Conservation (phyloP, 2,888 invertebrate genomes). For the Tenthredo mesomela region DNA sequence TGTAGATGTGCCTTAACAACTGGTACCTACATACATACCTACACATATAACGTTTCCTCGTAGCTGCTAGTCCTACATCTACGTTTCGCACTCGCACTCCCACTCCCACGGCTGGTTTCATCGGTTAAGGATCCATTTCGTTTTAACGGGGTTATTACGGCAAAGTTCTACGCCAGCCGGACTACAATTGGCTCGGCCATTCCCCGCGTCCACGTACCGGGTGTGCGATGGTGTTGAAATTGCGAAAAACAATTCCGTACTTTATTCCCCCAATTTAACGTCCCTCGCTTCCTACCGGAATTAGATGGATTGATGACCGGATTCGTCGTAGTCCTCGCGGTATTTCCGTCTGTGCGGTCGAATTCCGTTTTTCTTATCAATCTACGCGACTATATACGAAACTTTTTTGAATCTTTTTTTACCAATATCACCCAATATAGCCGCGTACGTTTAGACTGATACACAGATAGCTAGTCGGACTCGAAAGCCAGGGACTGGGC, state of each 20-base stretch:
- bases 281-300: not conserved
- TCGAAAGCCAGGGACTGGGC: not conserved
- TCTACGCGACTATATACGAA: not conserved
- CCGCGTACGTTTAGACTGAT: not conserved
- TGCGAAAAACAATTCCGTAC: not conserved
- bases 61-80: not conserved
- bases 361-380: not conserved
- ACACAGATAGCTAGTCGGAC: not conserved
- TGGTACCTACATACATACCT: not conserved
- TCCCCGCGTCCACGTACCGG: conserved; percentile 1
- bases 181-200: conserved; percentile 42
- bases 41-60: not conserved
- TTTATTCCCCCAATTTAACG: not conserved
- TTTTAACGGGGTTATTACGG: conserved; percentile 50
- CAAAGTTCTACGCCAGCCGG: conserved; percentile 31
- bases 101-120: conserved; percentile 39
- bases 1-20: conserved; percentile 1
- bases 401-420: not conserved
- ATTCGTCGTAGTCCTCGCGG: not conserved
- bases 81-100: not conserved
- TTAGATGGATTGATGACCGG: not conserved
- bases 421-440: not conserved
- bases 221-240: conserved; percentile 4
- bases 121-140: conserved; percentile 50
- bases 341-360: not conserved